These are phyloP conservation scores for Acanthococcus lagerstroemiae DNA, from an alignment of 2,888 invertebrate species.

Conservation along the genomic window DNA sequence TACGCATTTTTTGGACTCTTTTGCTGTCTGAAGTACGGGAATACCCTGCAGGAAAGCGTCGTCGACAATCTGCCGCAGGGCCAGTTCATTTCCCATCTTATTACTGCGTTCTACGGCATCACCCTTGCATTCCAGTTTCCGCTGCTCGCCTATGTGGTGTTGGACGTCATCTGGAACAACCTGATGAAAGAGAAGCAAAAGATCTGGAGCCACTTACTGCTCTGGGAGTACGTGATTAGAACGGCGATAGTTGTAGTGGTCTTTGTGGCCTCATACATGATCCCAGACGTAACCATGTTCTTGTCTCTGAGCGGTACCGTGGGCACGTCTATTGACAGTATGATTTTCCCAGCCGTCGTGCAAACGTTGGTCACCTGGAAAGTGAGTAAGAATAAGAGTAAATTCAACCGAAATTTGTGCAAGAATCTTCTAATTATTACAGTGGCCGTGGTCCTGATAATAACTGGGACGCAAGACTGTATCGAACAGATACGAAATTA, in stretches of 20 bases:
- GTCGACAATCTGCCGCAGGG: constrained; percentile 65
- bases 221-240: constrained; percentile 61
- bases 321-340: constrained; percentile 73
- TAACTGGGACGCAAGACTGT: not conserved
- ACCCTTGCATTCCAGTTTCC: constrained; percentile 86
- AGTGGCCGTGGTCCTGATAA: not conserved
- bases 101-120: constrained; percentile 42
- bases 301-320: constrained; percentile 75
- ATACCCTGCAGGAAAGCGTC: constrained; percentile 61
- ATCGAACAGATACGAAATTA: not conserved
- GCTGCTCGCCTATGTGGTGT: constrained; percentile 89
- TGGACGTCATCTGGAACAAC: constrained; percentile 83
- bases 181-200: constrained; percentile 53
- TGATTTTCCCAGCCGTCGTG: constrained; percentile 82
- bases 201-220: constrained; percentile 52
- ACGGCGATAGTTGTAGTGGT: constrained; percentile 59
- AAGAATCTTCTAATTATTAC: not conserved
- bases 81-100: not conserved
- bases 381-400: not conserved
- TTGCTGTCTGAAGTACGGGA: constrained; percentile 80
- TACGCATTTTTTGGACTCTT: constrained; percentile 82
- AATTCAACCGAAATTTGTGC: not conserved
- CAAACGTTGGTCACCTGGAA: constrained; percentile 56
- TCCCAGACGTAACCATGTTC: constrained; percentile 63
- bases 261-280: constrained; percentile 65